These are phyloP conservation scores for Epinotia demarniana DNA, from an alignment of 2,888 invertebrate genomes.

Conservation along the genomic window DNA sequence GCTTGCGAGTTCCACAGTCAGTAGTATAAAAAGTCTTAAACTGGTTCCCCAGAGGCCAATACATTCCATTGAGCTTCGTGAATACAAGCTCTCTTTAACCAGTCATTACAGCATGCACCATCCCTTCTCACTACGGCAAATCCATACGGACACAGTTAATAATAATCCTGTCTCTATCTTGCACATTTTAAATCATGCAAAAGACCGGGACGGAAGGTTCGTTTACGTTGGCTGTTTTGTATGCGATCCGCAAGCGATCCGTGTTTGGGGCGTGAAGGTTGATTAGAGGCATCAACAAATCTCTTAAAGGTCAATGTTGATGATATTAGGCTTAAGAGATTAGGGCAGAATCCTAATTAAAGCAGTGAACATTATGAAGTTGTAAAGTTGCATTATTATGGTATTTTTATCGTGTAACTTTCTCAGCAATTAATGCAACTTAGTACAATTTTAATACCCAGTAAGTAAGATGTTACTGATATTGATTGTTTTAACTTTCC, in stretches of 20 bases:
- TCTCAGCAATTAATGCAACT: too few species aligned
- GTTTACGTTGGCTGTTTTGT: slow-evolving; percentile 18
- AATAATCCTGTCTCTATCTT: not conserved
- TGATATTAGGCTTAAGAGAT: slow-evolving; percentile 18
- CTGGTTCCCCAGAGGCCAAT: not conserved
- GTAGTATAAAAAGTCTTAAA: too few species aligned
- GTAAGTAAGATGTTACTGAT: not conserved
- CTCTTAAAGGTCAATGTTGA: slow-evolving; percentile 24
- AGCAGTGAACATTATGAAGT: not conserved
- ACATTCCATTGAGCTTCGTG: not conserved
- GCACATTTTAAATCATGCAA: not conserved
- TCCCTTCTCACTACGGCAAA: not conserved
- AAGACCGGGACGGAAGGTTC: not conserved
- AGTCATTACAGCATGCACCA: slow-evolving; percentile 27
- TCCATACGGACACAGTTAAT: not conserved
- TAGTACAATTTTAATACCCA: too few species aligned
- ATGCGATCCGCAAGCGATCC: slow-evolving; percentile 38
- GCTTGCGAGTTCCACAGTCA: too few species aligned
- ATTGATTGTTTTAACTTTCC: too few species aligned
- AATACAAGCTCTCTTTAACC: slow-evolving; percentile 22
- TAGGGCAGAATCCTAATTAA: slow-evolving; percentile 9
- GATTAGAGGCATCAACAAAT: slow-evolving; percentile 37
- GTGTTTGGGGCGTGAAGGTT: slow-evolving; percentile 13
- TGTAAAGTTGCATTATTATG: not conserved
- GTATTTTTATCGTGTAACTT: not conserved